Base-by-base conservation (phyloP, 2,888 invertebrate species). In the Tenthredo distinguenda region DNA sequence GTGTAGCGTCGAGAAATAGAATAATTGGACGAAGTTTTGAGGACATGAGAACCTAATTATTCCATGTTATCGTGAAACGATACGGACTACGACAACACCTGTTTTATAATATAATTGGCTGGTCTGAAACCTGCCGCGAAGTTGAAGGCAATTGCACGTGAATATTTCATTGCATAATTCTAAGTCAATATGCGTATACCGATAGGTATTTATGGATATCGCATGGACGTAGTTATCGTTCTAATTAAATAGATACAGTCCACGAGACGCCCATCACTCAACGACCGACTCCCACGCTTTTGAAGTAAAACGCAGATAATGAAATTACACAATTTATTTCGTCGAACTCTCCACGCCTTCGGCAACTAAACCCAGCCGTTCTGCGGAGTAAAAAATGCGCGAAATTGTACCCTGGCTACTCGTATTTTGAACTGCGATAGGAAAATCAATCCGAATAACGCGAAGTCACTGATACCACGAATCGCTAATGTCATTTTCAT, bases 111-210 rank as follows among this genome's bases (percentile, higher is more conserved):
- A 15, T 68, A 18, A 31, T 68, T 47, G 47, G 47, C 47, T 15
- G 15, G 34, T 18, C 18, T 34, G 15, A 34, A 62, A 68, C 18
- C 68, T 18, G 31, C 12, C 34, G 7, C 68, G 68, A 18, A 62
- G 34, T 34, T 68, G 5, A 68, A 68, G 18, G 68, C 34, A 68
- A 68, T 68, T 34, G 34, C 68, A 68, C 34, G 12, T 68, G 34
- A 68, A 68, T 68, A 68, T 68, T 34, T 31, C 34, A 68, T 68
- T 68, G 68, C 68, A 68, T 68, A 31, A 68, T 68, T 68, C 34
- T 7, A 85, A 86, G 83, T 89, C 87, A 88, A 88, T 88, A 86
- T 89, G 88, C 88, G 68, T 88, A 77, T 5, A 10, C 15, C 5
- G 0, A 18, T 55, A 55, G 18, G 55, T 55, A n/a, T 5, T 5